Evolutionary conservation across 1,140 invertebrate species (phyloP), one percentile per base, ranked within the genome.

Genomic region (Orchesella cincta): DNA sequence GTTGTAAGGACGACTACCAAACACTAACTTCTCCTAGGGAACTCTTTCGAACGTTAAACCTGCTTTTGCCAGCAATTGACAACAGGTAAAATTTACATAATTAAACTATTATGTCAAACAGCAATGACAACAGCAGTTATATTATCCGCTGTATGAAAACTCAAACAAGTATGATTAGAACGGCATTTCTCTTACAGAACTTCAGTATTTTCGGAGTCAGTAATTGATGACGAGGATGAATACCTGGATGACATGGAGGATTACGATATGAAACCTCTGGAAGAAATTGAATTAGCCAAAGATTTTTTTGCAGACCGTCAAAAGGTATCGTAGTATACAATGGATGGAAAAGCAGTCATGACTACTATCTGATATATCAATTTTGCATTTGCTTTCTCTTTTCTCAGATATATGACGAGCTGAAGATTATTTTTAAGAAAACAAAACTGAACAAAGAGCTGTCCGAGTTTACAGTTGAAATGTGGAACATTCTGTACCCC

Each of bases 401-500:
- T 72, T 46, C 28, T 23, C 36, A 73, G 72, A 73, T 73, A 16
- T 73, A 46, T 29, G 28, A n/a, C 12, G 34, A 26, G 20, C 39
- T 73, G 1, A 5, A 73, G 26, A 12, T 35, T 8, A 35, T 73
- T 36, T 46, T 73, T 16, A 73, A 73, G 16, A 51, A 46, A 12
- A 51, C 28, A 12, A 2, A 36, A 46, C 26, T 73, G 12, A 23
- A 29, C 28, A 14, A 14, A 2, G 76, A 36, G 62, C 33, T 79
- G 1, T 20, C 57, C 0, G 39, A 52, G 0, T 76, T 73, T 62
- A 14, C 0, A 18, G 0, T 0, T 0, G 12, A 51, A 0, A 76
- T 64, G 39, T 76, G 75, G 78, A 31, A 12, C 0, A 73, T 54
- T 46, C 29, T 76, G 34, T 76, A 28, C 20, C 51, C 39, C 1